These are phyloP conservation scores for Choristoneura rosaceana DNA, from an alignment of 2,888 invertebrate genomes.

Conservation along the genomic window DNA sequence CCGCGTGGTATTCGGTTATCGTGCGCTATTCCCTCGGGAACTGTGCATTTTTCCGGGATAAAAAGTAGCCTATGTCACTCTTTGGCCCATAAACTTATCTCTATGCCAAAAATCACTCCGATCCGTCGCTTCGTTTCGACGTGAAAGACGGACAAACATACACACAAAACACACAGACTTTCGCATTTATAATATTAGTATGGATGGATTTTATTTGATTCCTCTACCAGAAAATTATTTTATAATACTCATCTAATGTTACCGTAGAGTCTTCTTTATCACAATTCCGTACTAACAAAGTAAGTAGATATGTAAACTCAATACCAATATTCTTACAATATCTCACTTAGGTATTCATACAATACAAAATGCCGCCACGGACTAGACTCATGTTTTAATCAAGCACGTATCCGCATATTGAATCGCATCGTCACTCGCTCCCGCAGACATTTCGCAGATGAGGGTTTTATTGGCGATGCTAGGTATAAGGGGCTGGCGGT, in stretches of 20 bases:
- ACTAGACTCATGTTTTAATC: slow-evolving; percentile 12
- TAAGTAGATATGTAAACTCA: neutral
- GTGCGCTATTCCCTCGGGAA: no score
- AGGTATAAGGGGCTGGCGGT: neutral
- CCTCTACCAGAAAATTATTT: no score
- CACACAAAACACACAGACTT: no score
- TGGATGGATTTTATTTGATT: no score
- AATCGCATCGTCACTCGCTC: slow-evolving; percentile 6
- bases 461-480: slow-evolving; percentile 10
- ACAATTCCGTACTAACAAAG: neutral
- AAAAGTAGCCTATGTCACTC: no score
- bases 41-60: no score
- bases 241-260: neutral
- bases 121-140: no score
- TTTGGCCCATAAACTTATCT: no score
- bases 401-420: slow-evolving; percentile 14
- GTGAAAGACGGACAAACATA: no score
- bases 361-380: slow-evolving; percentile 4
- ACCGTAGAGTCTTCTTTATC: neutral
- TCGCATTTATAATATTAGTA: no score
- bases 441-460: slow-evolving; percentile 11
- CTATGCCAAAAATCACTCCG: no score
- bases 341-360: slow-evolving; percentile 1
- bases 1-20: no score
- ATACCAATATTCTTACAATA: neutral